These are phyloP conservation scores for Amphiprion clarkii DNA, from an alignment of 2,797 vertebrate species.

Conservation along the genomic window DNA sequence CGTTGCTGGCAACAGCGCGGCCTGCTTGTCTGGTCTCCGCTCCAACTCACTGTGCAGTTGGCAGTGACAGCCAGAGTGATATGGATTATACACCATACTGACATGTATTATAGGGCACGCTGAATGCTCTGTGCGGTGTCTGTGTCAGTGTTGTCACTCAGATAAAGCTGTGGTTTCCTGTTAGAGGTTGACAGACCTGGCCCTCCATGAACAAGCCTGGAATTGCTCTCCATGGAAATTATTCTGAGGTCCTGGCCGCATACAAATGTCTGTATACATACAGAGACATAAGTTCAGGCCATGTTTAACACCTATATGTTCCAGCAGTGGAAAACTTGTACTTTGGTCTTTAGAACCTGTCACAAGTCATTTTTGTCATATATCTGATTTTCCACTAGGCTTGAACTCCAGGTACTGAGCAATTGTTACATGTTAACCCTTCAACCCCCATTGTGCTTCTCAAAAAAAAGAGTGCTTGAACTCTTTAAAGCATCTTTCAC, in stretches of 20 bases:
- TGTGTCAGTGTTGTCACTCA: slow-evolving; percentile 71
- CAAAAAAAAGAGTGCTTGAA: too few relatives aligned
- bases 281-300: slow-evolving; percentile 22
- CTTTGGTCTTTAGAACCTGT: slow-evolving; percentile 21
- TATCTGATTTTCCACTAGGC: slow-evolving; percentile 2
- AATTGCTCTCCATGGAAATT: slow-evolving; percentile 50
- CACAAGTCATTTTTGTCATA: neutral
- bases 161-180: slow-evolving; percentile 76
- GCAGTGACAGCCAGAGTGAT: slow-evolving; percentile 71
- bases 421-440: slow-evolving; percentile 6
- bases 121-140: slow-evolving; percentile 66
- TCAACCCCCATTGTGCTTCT: neutral
- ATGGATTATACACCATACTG: slow-evolving; percentile 67
- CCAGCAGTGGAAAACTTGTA: slow-evolving; percentile 14
- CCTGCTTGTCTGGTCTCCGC: slow-evolving; percentile 44
- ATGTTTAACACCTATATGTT: slow-evolving; percentile 26
- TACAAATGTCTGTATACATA: slow-evolving; percentile 27
- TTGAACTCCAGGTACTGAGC: slow-evolving; percentile 21
- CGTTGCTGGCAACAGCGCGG: slow-evolving; percentile 31
- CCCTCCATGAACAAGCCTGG: slow-evolving; percentile 51
- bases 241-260: slow-evolving; percentile 31
- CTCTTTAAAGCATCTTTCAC: too few relatives aligned
- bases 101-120: slow-evolving; percentile 65
- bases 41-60: slow-evolving; percentile 44
- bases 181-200: slow-evolving; percentile 60